Base-by-base conservation (phyloP, 92 coral and sea anemone species). In the Epizoanthus scotinus region DNA sequence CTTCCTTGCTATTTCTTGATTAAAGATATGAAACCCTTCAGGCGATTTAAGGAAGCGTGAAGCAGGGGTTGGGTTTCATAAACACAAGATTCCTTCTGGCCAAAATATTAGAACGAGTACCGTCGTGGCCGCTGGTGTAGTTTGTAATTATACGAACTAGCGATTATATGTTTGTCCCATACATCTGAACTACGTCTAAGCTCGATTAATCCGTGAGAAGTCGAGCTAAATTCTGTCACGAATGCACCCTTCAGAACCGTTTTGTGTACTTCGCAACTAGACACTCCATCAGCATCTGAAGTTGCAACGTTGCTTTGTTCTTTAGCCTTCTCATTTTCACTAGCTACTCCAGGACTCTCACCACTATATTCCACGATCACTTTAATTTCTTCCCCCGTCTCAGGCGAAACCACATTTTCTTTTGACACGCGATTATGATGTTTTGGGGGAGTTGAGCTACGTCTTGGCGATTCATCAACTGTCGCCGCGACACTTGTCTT, bases 381-480 rank as follows among this genome's bases (percentile, higher is more conserved):
- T 64, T 31, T 64, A 20, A 14, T 25, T 64, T 21, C n/a, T 15
- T 29, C 20, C 42, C 3, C 40, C 2, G 21, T 64, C 47, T 64
- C 47, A 64, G 8, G 2, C 6, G 36, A 64, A 38, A 29, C 47
- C 44, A 17, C 24, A 17, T 64, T 13, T 64, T 12, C 40, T 64
- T 64, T 64, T 27, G 70, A 28, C 70, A 15, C 44, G 70, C 18
- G 56, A 68, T 68, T 28, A 68, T 40, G n/a, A 22, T 27, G 73
- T 44, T 68, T 40, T 10, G 40, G 56, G 8, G 55, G 73, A 36
- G 56, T 42, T 38, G 42, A 56, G 31, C 9, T 13, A 21, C 15
- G 47, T 18, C 2, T 53, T 34, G 56, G 22, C 14, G 56, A 53
- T 53, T 3, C 21, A 18, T 42, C 42, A 15, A 53, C 47, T n/a